Conservation (phyloP, 2,888 invertebrate species). For the Cosmia pyralina region DNA sequence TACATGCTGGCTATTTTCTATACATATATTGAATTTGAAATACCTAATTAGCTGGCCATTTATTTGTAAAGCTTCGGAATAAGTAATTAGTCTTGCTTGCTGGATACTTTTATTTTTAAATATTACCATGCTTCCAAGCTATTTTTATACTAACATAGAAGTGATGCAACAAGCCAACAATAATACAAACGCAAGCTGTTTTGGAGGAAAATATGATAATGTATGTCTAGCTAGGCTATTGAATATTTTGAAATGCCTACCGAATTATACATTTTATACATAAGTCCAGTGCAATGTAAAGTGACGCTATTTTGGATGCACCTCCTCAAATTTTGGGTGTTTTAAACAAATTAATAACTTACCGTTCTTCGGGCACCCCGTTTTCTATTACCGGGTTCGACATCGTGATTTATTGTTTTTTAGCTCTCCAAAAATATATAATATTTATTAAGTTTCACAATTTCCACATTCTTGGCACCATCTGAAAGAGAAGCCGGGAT, state of each 20-base stretch:
- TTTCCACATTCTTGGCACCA: slow-evolving; percentile 76
- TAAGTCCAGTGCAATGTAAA: background rate
- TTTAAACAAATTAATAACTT: slow-evolving; percentile 54
- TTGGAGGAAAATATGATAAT: background rate
- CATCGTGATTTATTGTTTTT: slow-evolving; percentile 71
- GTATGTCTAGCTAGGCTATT: background rate
- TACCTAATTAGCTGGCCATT: background rate
- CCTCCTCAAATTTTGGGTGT: background rate
- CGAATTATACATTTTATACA: too few relatives aligned
- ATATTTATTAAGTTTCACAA: slow-evolving; percentile 47
- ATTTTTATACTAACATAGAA: slow-evolving; percentile 30
- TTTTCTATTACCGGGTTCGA: slow-evolving; percentile 83
- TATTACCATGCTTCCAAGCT: slow-evolving; percentile 27
- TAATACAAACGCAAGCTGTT: background rate
- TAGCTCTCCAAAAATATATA: slow-evolving; percentile 50
- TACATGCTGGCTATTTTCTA: background rate
- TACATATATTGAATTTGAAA: background rate
- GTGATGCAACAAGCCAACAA: slow-evolving; percentile 34
- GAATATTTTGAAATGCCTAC: slow-evolving; percentile 3
- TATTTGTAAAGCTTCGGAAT: background rate
- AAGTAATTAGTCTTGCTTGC: background rate
- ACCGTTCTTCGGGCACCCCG: slow-evolving; percentile 84
- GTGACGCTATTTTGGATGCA: background rate
- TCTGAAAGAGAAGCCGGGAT: slow-evolving; percentile 70
- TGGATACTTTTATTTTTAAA: background rate